Base-by-base conservation (phyloP, 2,888 invertebrate species). In the Monopis laevigella region DNA sequence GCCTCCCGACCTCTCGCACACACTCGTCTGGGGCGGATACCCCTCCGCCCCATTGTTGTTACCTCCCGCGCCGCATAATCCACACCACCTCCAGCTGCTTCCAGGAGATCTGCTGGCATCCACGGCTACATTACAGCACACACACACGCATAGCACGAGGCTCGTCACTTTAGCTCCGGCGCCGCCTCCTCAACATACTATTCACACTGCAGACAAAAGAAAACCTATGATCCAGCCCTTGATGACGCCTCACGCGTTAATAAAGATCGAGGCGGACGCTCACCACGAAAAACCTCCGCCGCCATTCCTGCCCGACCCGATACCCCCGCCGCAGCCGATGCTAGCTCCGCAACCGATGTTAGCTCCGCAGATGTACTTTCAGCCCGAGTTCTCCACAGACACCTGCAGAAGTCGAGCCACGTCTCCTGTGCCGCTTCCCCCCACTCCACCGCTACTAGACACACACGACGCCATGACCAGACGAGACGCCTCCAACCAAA, bases 401-500 rank as follows among this genome's bases (percentile, higher is more conserved):
- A 80, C 75, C 1, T 84, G 84, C 45, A 84, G 86, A 43, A 74
- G 75, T 50, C 77, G 74, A 46, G 77, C 77, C 2, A 74, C 87
- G 13, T 88, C 88, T 0, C 88, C 88, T 0, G 85, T 84, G 1
- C 85, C 86, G 1, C 85, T 86, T 1, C 78, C 82, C 0, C 70
- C 80, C 1, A 73, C 82, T 18, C 59, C 42, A 57, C 62, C 44
- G 49, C 60, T 36, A 56, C 64, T 50, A 58, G 59, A 45, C 7
- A 71, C 77, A 14, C 75, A 83, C 11, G 82, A 84, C 43, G 74
- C 81, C 2, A 86, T 86, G 21, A 90, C 89, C n/a, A 91, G 77
- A 29, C 66, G 86, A 59, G 92, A 92, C 55, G 92, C 92, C 0
- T 90, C 90, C 40, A 92, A 92, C 58, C 92, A 93, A 69, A 92